Evolutionary conservation across 30 jellyfish, hydroid and myxozoan species (phyloP).

Genomic region (Morbakka virulenta): DNA sequence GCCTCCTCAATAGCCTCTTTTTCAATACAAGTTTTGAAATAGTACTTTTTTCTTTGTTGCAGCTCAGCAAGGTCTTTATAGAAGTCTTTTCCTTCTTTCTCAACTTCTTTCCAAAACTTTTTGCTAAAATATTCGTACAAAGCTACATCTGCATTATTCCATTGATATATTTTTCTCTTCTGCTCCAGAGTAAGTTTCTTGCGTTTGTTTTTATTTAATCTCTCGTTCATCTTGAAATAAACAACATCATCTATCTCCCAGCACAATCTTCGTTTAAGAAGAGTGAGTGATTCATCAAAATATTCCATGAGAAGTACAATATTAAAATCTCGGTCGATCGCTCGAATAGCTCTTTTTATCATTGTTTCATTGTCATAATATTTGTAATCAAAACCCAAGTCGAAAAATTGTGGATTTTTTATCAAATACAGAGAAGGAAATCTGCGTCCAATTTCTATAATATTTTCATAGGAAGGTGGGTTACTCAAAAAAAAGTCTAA

Average conservation of each 20-base stretch:
- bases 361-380: slow-evolving; percentile 65
- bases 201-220: slow-evolving; percentile 78
- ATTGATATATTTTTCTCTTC: slow-evolving; percentile 45
- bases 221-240: slow-evolving; percentile 87
- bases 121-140: slow-evolving; percentile 72
- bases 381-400: slow-evolving; percentile 81
- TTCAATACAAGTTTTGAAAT: slow-evolving; percentile 64
- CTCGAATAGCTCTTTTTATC: slow-evolving; percentile 66
- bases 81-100: slow-evolving; percentile 89
- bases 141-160: slow-evolving; percentile 94
- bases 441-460: slow-evolving; percentile 56
- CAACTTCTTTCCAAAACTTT: slow-evolving; percentile 85
- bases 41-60: slow-evolving; percentile 55
- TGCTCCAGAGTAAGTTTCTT: slow-evolving; percentile 56
- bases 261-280: slow-evolving; percentile 90
- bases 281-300: slow-evolving; percentile 92
- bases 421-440: slow-evolving; percentile 78
- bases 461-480: slow-evolving; percentile 69
- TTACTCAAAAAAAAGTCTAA: slow-evolving; percentile 73
- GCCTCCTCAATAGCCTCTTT: slow-evolving; percentile 90
- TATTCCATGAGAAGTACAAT: slow-evolving; percentile 89
- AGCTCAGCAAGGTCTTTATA: slow-evolving; percentile 78
- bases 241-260: slow-evolving; percentile 96
- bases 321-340: slow-evolving; percentile 77
- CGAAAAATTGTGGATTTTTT: slow-evolving; percentile 87